Conservation (phyloP, 2,888 invertebrate genomes). For the Andrena bicolor region DNA sequence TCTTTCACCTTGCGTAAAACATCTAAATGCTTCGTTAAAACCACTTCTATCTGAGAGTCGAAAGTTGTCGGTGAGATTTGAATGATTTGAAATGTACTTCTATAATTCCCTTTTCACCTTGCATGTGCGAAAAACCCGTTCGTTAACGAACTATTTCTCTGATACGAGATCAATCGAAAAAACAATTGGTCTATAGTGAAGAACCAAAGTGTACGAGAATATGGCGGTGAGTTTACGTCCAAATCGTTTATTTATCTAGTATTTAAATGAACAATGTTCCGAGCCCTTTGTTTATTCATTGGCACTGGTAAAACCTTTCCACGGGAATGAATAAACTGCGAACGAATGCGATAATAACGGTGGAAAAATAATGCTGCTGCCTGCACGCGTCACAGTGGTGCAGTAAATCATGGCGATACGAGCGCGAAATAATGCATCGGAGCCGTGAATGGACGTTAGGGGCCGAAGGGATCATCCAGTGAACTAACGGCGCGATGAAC, state of each 20-base stretch:
- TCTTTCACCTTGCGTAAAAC: neutral
- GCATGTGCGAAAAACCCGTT: neutral
- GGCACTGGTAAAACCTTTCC: constrained; percentile 26
- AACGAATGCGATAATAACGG: constrained; percentile 61
- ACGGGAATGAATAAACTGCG: constrained; percentile 58
- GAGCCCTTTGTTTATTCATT: constrained; percentile 39
- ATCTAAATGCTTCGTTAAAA: neutral
- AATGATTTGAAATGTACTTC: neutral
- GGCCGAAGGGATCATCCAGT: constrained; percentile 22
- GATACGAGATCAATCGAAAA: constrained; percentile 1
- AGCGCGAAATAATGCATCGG: constrained; percentile 50
- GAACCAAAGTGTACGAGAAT: neutral
- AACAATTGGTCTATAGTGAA: neutral
- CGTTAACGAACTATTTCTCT: constrained; percentile 1
- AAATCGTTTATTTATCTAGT: constrained; percentile 16
- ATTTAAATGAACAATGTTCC: constrained; percentile 41
- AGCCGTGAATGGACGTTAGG: constrained; percentile 40
- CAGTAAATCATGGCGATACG: constrained; percentile 48
- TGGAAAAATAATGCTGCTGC: constrained; percentile 63
- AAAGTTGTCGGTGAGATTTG: neutral
- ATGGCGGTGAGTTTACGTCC: neutral
- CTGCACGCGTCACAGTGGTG: constrained; percentile 41
- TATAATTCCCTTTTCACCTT: neutral
- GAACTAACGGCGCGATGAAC: constrained; percentile 24
- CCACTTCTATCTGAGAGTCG: neutral